Evolutionary conservation across 1,140 invertebrate genomes (phyloP), one percentile per base, ranked within the genome.

Genomic region (Tetranychus urticae): DNA sequence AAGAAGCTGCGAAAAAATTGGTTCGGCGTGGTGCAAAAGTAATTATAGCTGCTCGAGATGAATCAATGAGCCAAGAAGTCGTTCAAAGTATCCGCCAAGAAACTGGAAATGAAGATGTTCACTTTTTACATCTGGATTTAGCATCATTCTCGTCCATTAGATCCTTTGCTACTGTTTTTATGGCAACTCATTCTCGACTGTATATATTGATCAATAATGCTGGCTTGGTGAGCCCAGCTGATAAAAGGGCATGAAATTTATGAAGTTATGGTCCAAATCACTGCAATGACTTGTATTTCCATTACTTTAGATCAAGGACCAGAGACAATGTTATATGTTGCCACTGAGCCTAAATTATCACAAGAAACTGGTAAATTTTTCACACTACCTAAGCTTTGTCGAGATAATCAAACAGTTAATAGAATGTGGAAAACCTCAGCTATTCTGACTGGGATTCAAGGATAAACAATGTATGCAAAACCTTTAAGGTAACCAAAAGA

Each of bases 21-120:
- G 37, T 31, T 23, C 13, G 37, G 31, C 34, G 54, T 60, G 34
- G 4, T 2, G 48, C 48, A 6, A 55, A 39, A 3, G 36, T 64
- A 4, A 63, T 64, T 3, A 39, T 64, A 8, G 63, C 61, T 31
- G 37, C 35, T 48, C 61, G 63, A 35, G 54, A 54, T 59, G 57
- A 63, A 7, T 67, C 73, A 46, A 80, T 79, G 68, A 88, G 84
- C 70, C 80, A 85, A 74, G 63, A 80, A 74, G 78, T 80, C 42
- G 78, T 85, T 1, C 73, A 80, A n/a, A 46, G 61, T 14, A 58
- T 61, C 5, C 14, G 33, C 1, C 6, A n/a, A 6, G 33, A n/a
- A 52, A 62, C 45, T 33, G 33, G 37, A 55, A 64, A 63, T 35
- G 13, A 13, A 1, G 34, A 63, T n/a, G 46, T 64, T 31, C 10